These are phyloP conservation scores for Cinclus cinclus DNA, from an alignment of 2,113 vertebrate species.

Conservation along the genomic window DNA sequence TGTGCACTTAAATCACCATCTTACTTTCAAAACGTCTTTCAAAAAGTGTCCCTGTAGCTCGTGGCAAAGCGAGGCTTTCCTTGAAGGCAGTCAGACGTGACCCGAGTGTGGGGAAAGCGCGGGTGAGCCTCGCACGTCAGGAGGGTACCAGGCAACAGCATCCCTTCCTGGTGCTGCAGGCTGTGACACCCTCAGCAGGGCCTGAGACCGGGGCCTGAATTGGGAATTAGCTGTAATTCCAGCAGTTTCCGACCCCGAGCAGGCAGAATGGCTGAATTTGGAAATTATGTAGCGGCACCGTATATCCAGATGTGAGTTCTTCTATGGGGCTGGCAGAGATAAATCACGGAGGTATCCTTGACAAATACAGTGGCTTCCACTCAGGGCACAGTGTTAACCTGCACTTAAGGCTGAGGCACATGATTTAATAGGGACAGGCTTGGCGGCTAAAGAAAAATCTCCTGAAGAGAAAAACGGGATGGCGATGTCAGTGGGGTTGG, in stretches of 20 bases:
- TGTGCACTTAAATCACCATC: background rate
- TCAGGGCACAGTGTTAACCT: constrained; percentile 49
- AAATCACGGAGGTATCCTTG: constrained; percentile 32
- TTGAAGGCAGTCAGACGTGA: accelerated
- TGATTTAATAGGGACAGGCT: constrained; percentile 57
- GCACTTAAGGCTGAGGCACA: constrained; percentile 55
- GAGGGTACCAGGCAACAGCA: accelerated
- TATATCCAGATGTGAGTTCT: background rate
- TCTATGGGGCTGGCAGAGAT: background rate
- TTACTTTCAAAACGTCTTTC: background rate
- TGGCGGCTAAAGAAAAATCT: constrained; percentile 33
- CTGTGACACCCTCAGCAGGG: accelerated
- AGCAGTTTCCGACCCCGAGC: background rate
- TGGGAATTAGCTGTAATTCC: background rate
- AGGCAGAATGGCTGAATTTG: background rate
- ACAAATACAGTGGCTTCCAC: constrained; percentile 48
- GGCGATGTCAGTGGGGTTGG: background rate
- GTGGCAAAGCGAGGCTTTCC: background rate
- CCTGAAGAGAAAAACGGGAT: background rate
- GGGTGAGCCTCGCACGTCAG: accelerated
- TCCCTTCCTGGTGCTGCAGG: background rate
- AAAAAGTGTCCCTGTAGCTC: background rate
- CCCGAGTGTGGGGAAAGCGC: background rate
- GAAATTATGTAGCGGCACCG: background rate
- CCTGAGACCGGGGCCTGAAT: background rate